Base-by-base conservation (phyloP, 2,113 vertebrate genomes). In the Poeciliopsis prolifica region DNA sequence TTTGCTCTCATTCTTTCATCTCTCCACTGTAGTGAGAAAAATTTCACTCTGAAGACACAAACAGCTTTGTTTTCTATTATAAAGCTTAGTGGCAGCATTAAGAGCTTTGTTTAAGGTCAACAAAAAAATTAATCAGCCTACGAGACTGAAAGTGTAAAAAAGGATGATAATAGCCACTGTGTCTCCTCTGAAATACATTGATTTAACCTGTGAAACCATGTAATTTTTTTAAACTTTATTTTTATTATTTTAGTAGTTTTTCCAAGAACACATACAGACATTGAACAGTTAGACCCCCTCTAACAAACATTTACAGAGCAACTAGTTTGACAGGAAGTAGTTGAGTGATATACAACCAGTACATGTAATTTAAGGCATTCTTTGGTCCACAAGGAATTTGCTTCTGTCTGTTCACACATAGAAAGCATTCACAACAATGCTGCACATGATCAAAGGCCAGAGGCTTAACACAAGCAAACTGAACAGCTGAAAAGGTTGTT, bases 381-480 rank as follows among this genome's bases (percentile, higher is more conserved):
- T 63, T 24, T 63, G 15, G 7, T 48, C 61, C 42, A 51, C 17
- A 28, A 71, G 31, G 67, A 48, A 69, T 66, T 40, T 29, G 22
- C 30, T 54, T 75, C 17, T 72, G 44, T 30, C n/a, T 60, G 40
- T 19, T 54, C 64, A 51, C 68, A 80, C 75, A 76, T 54, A 65
- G 80, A 68, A 72, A 58, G 63, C 33, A 73, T 75, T 78, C 69
- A 68, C 75, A 64, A 13, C 65, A 75, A 42, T 33, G 5, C 29
- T 74, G 73, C 77, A 87, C 79, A 87, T 89, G 88, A 80, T 78
- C 54, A 60, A 61, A 75, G 67, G 68, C 79, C 66, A 58, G 64
- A 72, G 80, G 76, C 80, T 54, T 5, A 22, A 51, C 51, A 58
- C 51, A 58, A 19, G 10, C 51, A 51, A 13, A 62, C 71, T 72